Conservation (phyloP, 2,888 invertebrate species). For the Acheta domesticus region DNA sequence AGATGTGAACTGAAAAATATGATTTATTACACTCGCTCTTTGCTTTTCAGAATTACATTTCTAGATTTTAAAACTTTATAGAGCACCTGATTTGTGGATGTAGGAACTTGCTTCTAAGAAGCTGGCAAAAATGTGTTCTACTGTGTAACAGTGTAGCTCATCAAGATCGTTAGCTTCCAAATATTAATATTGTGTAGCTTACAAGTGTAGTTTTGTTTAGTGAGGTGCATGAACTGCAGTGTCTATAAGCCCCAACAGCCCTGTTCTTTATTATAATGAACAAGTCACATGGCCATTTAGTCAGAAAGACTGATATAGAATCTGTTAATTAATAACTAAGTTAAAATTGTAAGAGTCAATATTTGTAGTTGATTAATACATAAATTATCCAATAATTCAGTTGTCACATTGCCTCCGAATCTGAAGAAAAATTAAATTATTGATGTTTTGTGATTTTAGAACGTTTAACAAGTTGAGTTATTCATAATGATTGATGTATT, state of each 20-base stretch:
- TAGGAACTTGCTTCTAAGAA: background rate
- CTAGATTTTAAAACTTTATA: no score
- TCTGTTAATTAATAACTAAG: background rate
- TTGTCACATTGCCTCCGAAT: no score
- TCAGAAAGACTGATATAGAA: background rate
- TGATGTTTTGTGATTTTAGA: no score
- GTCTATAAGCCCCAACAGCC: background rate
- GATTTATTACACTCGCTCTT: no score
- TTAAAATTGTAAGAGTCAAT: background rate
- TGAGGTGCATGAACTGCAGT: background rate
- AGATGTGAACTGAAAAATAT: no score
- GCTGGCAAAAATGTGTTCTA: background rate
- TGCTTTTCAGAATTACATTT: no score
- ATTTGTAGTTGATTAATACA: background rate
- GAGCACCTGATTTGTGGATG: background rate
- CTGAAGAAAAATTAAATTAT: no score
- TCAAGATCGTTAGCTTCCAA: background rate
- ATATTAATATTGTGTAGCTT: background rate
- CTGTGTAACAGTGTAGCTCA: slow-evolving; percentile 3
- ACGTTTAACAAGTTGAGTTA: no score
- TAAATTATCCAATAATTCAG: no score
- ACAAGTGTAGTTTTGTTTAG: background rate
- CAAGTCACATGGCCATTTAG: background rate
- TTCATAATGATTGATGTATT: no score
- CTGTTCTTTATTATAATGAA: background rate